Conservation (phyloP, 2,113 vertebrate species). For the Daphoenositta chrysoptera region DNA sequence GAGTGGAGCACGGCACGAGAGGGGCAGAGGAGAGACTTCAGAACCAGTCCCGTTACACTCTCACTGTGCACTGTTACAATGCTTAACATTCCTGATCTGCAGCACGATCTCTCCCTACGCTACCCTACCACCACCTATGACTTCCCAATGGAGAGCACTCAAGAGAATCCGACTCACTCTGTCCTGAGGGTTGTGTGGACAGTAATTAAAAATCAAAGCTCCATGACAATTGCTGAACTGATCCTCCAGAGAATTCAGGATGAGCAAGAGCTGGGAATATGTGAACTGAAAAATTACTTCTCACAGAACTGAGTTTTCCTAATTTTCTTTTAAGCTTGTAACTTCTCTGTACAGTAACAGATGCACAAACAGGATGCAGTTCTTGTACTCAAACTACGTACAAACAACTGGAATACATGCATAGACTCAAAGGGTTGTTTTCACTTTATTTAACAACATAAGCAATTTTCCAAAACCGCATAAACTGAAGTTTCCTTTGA, state of each 20-base stretch:
- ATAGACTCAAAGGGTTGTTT: not conserved
- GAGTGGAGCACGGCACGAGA: not conserved
- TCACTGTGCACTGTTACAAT: not conserved
- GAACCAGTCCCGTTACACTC: not conserved
- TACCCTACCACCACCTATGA: not conserved
- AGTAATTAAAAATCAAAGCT: not conserved
- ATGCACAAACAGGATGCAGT: not conserved
- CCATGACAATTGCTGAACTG: not conserved
- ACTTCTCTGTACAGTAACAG: not conserved
- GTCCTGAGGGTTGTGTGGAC: not conserved
- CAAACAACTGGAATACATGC: not conserved
- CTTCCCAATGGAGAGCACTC: not conserved
- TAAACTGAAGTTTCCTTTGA: constrained; percentile 29
- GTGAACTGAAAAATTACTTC: not conserved
- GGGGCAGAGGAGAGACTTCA: not conserved
- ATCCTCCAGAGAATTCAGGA: not conserved
- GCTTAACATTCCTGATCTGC: not conserved
- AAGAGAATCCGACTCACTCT: not conserved
- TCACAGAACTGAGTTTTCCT: not conserved
- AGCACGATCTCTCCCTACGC: not conserved
- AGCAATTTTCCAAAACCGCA: constrained; percentile 17
- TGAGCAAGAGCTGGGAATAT: not conserved
- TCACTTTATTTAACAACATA: constrained; percentile 2
- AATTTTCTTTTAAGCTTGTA: not conserved
- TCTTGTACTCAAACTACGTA: not conserved